Conservation (phyloP, 1,140 invertebrate genomes). For the Panagrolaimus sp. region DNA sequence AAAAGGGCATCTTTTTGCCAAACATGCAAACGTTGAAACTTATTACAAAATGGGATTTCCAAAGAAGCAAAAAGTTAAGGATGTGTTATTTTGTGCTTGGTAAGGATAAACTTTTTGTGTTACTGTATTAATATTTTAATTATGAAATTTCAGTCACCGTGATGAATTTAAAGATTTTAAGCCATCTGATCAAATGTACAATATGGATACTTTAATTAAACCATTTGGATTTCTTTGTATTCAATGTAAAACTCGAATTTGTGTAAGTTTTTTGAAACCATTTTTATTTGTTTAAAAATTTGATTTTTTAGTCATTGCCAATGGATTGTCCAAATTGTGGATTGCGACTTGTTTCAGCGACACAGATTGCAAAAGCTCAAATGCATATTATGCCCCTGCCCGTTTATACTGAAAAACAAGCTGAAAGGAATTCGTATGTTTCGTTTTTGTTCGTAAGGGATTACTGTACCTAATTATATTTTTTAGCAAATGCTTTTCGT, state of each 20-base stretch:
- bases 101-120: too few relatives aligned
- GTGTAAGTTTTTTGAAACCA: too few relatives aligned
- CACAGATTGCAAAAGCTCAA: slow-evolving; percentile 5
- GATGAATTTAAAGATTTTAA: not conserved
- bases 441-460: too few relatives aligned
- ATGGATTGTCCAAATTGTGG: slow-evolving; percentile 10
- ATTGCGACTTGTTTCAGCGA: slow-evolving; percentile 1
- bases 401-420: not conserved
- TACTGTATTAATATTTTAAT: too few relatives aligned
- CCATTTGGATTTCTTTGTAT: slow-evolving; percentile 6
- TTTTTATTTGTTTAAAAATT: too few relatives aligned
- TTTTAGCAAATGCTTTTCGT: not conserved
- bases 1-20: slow-evolving; percentile 3
- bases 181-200: not conserved
- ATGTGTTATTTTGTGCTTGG: slow-evolving; percentile 4
- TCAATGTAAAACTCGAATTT: slow-evolving; percentile 8
- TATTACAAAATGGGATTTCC: slow-evolving; percentile 16
- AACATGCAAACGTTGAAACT: not conserved
- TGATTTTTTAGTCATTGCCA: too few relatives aligned
- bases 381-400: slow-evolving; percentile 1
- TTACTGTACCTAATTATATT: too few relatives aligned
- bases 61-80: not conserved
- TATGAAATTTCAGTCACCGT: not conserved
- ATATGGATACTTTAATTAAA: not conserved
- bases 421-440: not conserved